These are phyloP conservation scores for Cyanocitta stelleri DNA, from an alignment of 2,113 vertebrate species.

Conservation along the genomic window DNA sequence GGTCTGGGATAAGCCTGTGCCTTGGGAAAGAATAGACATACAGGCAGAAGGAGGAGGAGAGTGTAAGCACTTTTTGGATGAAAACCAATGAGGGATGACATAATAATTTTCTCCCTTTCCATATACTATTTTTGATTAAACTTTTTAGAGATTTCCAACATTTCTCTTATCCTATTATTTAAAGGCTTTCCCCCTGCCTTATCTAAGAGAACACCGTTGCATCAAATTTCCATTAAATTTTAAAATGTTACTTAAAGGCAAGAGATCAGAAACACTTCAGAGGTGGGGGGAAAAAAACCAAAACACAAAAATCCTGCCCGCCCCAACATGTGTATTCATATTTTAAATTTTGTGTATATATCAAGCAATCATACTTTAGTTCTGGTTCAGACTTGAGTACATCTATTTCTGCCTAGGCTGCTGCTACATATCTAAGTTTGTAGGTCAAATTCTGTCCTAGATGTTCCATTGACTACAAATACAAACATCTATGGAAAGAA, in stretches of 20 bases:
- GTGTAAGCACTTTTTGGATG: neutral
- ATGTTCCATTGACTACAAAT: slow-evolving; percentile 7
- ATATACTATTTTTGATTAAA: neutral
- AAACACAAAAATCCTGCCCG: neutral
- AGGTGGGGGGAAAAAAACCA: fast-evolving
- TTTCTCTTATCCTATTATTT: neutral
- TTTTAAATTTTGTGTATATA: neutral
- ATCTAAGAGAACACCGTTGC: neutral
- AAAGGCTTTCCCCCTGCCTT: fast-evolving
- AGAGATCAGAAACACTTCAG: neutral
- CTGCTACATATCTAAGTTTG: neutral
- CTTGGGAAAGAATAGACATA: neutral
- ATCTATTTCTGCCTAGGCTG: neutral
- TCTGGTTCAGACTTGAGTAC: neutral
- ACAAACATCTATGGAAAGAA: slow-evolving; percentile 33
- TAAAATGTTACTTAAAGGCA: neutral
- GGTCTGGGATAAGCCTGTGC: neutral
- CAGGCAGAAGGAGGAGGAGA: neutral
- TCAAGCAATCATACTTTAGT: neutral
- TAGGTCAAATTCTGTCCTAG: slow-evolving; percentile 39
- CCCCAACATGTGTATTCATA: neutral
- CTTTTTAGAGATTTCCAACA: neutral
- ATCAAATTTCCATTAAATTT: neutral
- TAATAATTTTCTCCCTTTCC: neutral
- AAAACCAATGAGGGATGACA: neutral